Base-by-base conservation (phyloP, 2,888 invertebrate species). In the Epinotia brunnichana region DNA sequence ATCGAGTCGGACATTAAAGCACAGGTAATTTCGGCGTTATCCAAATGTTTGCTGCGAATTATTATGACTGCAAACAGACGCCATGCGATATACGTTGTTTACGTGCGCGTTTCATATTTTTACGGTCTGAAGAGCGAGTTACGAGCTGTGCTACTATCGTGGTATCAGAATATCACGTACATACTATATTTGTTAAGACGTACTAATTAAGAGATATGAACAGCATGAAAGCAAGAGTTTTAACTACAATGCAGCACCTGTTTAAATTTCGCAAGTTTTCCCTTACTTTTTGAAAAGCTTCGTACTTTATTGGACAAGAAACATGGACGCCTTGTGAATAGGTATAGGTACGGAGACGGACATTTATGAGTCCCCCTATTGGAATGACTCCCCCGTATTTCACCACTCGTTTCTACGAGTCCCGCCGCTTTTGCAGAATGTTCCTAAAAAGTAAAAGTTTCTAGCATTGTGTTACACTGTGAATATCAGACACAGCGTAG, bases 11-110 rank as follows among this genome's bases (percentile, higher is more conserved):
- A 63, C 63, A 63, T 69, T 73, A 73, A 69, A 72, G 59, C 51
- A 62, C 60, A 56, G 68, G 74, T 70, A 74, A 76, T 70, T 70
- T 81, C 78, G 78, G 74, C 56, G 56, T 39, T 59, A 73, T 69
- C 56, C 51, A 73, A 73, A 73, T 63, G 69, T 73, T 73, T 69
- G 35, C 41, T 53, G 69, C 62, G 69, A 73, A 73, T 73, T 68
- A 73, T 73, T 73, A 73, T 73, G 69, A 69, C 68, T 73, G 62
- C 68, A 73, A 73, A 73, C 68, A 68, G 63, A 61, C 67, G 67
- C 60, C 13, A 41, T 17, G 44, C 57, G 59, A 54, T 44, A 56
- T 56, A 68, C 59, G 67, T 56, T 61, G 62, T 21, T 67, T 56
- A 68, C 67, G 62, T 61, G 56, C 53, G 44, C 54, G 41, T 66